phyloP scores from a whole-genome alignment of 2,113 vertebrate species.

The Oriolus oriolus region DNA sequence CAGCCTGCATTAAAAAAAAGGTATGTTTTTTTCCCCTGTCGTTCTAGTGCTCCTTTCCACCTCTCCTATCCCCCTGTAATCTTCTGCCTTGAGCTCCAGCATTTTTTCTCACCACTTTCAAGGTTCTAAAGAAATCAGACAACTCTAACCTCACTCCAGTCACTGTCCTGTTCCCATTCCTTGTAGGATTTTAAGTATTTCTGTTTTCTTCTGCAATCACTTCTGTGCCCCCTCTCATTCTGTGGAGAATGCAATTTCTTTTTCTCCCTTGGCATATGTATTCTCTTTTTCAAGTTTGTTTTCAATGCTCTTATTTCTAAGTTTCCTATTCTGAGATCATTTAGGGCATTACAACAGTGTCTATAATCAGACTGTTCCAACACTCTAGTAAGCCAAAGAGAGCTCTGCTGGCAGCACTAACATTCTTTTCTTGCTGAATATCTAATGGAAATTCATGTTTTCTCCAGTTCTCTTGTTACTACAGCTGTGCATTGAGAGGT shows the following conservation, averaged over 20 bases:
- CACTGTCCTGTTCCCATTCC: not conserved
- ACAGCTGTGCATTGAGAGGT: not conserved
- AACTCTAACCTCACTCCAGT: not conserved
- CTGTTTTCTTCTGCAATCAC: not conserved
- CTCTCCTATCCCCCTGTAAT: not conserved
- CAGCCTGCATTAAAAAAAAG: not conserved
- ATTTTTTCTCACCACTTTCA: not conserved
- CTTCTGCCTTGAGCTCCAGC: not conserved
- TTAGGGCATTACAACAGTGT: not conserved
- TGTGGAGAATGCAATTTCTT: not conserved
- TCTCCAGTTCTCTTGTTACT: not conserved
- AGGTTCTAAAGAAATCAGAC: not conserved
- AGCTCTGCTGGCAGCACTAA: not conserved
- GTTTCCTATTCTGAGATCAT: not conserved
- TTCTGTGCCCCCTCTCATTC: not conserved
- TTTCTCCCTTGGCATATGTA: not conserved
- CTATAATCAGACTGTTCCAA: not conserved
- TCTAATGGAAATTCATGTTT: not conserved
- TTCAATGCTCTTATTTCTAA: not conserved
- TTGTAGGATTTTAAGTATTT: not conserved
- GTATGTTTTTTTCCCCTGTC: fast-evolving
- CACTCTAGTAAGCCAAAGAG: not conserved
- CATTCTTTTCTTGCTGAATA: not conserved
- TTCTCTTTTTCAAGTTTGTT: not conserved
- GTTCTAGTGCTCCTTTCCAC: not conserved